Evolutionary conservation across 2,888 invertebrate genomes (phyloP), one percentile per base, ranked within the genome.

Genomic region (Pteria penguin): DNA sequence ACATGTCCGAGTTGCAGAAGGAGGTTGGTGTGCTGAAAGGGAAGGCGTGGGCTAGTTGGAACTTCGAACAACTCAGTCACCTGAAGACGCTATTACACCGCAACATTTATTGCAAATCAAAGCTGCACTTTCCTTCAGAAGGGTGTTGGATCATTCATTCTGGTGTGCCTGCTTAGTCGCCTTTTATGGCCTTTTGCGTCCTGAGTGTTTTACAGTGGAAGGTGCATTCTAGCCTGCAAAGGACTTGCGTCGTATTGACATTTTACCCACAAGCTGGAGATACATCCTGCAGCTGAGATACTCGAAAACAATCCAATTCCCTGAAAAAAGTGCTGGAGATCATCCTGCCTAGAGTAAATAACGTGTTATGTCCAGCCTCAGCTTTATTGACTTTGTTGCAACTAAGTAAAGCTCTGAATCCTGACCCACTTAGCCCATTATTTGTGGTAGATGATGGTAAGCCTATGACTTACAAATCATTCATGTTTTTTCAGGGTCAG

Each of bases 241-340:
- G 58, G 57, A 69, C 24, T 31, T 69, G 2, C 11, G 58, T 32
- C n/a, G 69, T 8, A 24, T 58, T n/a, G 69, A 69, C 26, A 31
- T 69, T 29, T 24, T 69, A 29, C 58, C 69, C 58, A 32, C 24
- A 14, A 11, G 32, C 18, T 69, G 69, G 60, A 58, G 69, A 8
- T 69, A 58, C 33, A 18, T 69, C 4, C 36, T 69, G 18, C 32
- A 31, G 4, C 33, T 69, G 33, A n/a, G 57, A 57, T 33, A 26
- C 31, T 26, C 33, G 58, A 69, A 69, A 33, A 69, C 69, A 55
- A 24, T 60, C 5, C 68, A 68, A 14, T 58, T 69, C 32, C 69
- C 27, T 31, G 57, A 60, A 36, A 18, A 31, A n/a, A 4, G 45
- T 33, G 36, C 26, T 70, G 11, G n/a, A 58, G 27, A 60, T 70